Evolutionary conservation across 53 echinoderm and acorn worm genomes (phyloP).

Genomic region (Stichopus horrens): DNA sequence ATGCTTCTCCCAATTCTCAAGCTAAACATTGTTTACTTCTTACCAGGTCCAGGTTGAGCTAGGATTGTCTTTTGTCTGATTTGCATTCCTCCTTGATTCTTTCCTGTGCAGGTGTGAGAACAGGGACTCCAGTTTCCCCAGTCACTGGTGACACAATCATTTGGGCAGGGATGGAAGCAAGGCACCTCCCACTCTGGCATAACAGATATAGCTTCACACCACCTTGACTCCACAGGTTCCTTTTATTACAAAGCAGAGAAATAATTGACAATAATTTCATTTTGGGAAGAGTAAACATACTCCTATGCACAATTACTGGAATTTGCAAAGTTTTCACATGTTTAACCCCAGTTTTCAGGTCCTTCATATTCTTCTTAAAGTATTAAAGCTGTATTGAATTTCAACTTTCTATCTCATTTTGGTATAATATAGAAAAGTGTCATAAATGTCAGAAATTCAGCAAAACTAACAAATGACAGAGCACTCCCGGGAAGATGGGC

Average conservation of each 20-base stretch:
- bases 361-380: too few species aligned
- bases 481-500: too few species aligned
- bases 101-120: conserved; percentile 62
- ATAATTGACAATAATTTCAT: background rate
- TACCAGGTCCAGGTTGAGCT: conserved; percentile 69
- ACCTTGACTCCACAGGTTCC: conserved; percentile 39
- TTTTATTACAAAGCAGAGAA: background rate
- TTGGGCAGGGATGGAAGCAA: conserved; percentile 82
- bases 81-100: conserved; percentile 72
- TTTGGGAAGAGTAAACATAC: background rate
- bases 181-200: conserved; percentile 50
- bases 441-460: too few species aligned
- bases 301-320: too few species aligned
- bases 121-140: conserved; percentile 91
- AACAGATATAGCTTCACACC: conserved; percentile 65
- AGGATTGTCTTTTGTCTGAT: conserved; percentile 64
- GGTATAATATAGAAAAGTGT: too few species aligned
- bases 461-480: too few species aligned
- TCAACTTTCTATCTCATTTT: too few species aligned
- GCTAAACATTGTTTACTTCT: background rate
- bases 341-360: too few species aligned
- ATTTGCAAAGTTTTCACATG: too few species aligned
- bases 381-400: too few species aligned
- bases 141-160: conserved; percentile 82
- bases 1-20: too few species aligned